Conservation (phyloP, 2,797 vertebrate genomes). For the Kryptolebias ocellatus region DNA sequence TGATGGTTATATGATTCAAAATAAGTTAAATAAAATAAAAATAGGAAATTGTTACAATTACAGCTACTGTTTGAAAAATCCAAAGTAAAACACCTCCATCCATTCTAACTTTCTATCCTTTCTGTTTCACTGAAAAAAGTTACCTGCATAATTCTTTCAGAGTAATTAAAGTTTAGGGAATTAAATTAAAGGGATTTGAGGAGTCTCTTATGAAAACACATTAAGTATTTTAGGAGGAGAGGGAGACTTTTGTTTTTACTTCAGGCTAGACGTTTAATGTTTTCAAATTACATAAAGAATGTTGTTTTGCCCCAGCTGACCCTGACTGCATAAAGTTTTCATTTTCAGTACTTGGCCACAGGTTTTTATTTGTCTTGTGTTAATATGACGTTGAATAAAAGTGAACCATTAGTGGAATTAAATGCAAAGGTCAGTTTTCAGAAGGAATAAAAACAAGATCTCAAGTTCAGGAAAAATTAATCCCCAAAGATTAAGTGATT, state of each 20-base stretch:
- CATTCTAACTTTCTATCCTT: too few relatives aligned
- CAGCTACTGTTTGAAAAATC: too few relatives aligned
- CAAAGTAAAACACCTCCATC: too few relatives aligned
- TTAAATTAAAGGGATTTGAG: slow-evolving; percentile 35
- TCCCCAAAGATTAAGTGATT: background rate
- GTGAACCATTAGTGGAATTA: background rate
- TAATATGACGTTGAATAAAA: slow-evolving; percentile 23
- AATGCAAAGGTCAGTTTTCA: slow-evolving; percentile 5
- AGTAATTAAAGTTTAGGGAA: background rate
- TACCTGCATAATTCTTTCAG: too few relatives aligned
- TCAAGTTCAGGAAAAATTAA: slow-evolving; percentile 18
- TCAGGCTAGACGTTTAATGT: slow-evolving; percentile 5
- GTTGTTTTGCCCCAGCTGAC: background rate
- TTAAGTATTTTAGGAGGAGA: slow-evolving; percentile 25
- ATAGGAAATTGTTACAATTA: too few relatives aligned
- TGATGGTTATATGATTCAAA: too few relatives aligned
- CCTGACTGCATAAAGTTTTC: slow-evolving; percentile 5
- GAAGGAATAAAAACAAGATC: slow-evolving; percentile 10
- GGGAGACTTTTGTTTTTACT: slow-evolving; percentile 3
- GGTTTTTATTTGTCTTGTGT: slow-evolving; percentile 3
- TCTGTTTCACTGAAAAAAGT: too few relatives aligned
- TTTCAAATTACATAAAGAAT: slow-evolving; percentile 39
- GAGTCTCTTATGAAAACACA: slow-evolving; percentile 27
- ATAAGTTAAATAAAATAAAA: too few relatives aligned
- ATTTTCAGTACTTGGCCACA: slow-evolving; percentile 20